Evolutionary conservation across 2,113 vertebrate genomes (phyloP), one percentile per base, ranked within the genome.

Genomic region (Chunga burmeisteri): DNA sequence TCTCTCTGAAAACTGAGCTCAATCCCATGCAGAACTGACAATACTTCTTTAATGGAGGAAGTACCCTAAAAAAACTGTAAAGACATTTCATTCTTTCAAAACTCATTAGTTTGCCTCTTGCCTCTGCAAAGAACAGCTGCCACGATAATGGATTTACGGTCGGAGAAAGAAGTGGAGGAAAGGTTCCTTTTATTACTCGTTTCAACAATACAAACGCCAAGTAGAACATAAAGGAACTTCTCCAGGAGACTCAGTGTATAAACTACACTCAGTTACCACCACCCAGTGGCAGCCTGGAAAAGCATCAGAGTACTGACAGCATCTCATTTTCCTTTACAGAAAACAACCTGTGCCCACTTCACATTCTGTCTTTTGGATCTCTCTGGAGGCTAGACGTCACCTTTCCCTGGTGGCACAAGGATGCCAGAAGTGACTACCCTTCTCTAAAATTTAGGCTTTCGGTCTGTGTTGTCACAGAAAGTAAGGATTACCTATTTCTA

Each of bases 261-360:
- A 94, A 93, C 46, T 65, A 21, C 11, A 70, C 30, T 94, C 79
- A 36, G 70, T 40, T 89, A 86, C 58, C 40, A 82, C 95, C 96
- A 94, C 93, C 91, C 94, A 97, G 94, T 82, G 97, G 96, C 59
- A 85, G 58, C 7, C 42, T 34, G 23, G 56, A 66, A 92, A 88
- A 61, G 12, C 50, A 70, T 34, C 36, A 34, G 23, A 52, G 25
- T 26, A 75, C 32, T 22, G 29, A 40, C 5, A 73, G 19, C 47
- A 74, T 42, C 47, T 75, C 30, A 20, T 29, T 66, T 44, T 7
- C 34, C 65, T 56, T 38, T 23, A 59, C 19, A 61, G 26, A 36
- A 11, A 77, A 52, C 44, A 59, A 79, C 25, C 23, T 59, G 38
- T 16, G 32, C 36, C 32, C 56, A 34, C 65, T 47, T 71, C 55